Evolutionary conservation across 2,888 invertebrate genomes (phyloP).

Genomic region (Nezara viridula): DNA sequence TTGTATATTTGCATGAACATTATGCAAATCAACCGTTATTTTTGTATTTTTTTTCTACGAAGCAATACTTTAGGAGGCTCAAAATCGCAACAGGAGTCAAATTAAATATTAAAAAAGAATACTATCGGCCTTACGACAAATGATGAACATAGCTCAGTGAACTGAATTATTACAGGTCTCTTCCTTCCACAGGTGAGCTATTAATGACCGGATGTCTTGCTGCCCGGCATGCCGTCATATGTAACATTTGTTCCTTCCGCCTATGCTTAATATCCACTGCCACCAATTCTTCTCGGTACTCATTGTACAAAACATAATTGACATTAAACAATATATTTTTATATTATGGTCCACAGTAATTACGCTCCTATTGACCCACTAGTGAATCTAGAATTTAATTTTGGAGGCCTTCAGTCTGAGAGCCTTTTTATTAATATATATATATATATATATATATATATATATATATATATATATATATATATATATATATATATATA

Average conservation of each 20-base stretch:
- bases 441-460: no score
- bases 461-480: no score
- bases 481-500: no score
- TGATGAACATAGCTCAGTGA: neutral
- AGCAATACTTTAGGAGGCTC: neutral
- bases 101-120: neutral
- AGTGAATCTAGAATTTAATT: no score
- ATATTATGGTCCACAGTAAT: no score
- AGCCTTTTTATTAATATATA: no score
- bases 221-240: neutral
- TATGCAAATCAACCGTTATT: no score
- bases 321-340: no score
- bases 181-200: slow-evolving; percentile 2
- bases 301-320: no score
- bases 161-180: neutral
- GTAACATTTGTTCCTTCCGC: slow-evolving; percentile 10
- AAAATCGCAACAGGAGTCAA: neutral
- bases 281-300: neutral
- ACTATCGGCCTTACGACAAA: neutral
- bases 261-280: neutral
- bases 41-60: neutral
- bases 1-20: no score
- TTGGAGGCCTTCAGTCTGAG: no score
- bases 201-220: neutral
- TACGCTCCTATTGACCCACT: no score